Evolutionary conservation across 2,797 vertebrate species (phyloP).

Genomic region (Notolabrus celidotus): DNA sequence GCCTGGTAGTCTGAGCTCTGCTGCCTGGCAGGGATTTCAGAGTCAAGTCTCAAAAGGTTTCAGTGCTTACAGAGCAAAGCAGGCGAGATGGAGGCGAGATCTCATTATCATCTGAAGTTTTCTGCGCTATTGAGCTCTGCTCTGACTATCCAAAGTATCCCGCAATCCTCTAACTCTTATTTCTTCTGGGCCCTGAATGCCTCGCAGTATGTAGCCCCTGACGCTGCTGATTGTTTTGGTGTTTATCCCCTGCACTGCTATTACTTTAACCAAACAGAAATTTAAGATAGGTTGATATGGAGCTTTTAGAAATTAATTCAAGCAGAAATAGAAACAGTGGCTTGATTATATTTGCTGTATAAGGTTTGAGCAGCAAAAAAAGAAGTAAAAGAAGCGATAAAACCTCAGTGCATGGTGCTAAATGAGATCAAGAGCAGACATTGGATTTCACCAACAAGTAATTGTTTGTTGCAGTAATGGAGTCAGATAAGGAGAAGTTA

Average conservation of each 20-base stretch:
- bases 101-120: constrained; percentile 44
- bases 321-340: neutral
- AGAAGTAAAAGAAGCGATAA: neutral
- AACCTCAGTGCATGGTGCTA: neutral
- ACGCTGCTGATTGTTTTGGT: constrained; percentile 2
- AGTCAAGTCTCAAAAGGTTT: constrained; percentile 47
- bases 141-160: constrained; percentile 9
- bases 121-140: constrained; percentile 12
- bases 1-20: constrained; percentile 24
- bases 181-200: neutral
- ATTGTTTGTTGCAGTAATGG: constrained; percentile 8
- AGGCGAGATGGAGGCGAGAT: constrained; percentile 31
- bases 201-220: neutral
- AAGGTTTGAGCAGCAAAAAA: constrained; percentile 6
- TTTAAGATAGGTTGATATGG: constrained; percentile 1
- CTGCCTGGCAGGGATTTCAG: constrained; percentile 27
- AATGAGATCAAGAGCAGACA: neutral
- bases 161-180: constrained; percentile 1
- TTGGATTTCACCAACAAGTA: constrained; percentile 15
- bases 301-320: neutral
- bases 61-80: constrained; percentile 41
- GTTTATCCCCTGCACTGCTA: constrained; percentile 9
- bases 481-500: neutral
- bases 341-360: constrained; percentile 2
- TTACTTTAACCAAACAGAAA: neutral